A percentile compares a stretch with the other conserved stretches of the same genome.
Conservation (phyloP, 2,113 vertebrate species). For the Cairina moschata region DNA sequence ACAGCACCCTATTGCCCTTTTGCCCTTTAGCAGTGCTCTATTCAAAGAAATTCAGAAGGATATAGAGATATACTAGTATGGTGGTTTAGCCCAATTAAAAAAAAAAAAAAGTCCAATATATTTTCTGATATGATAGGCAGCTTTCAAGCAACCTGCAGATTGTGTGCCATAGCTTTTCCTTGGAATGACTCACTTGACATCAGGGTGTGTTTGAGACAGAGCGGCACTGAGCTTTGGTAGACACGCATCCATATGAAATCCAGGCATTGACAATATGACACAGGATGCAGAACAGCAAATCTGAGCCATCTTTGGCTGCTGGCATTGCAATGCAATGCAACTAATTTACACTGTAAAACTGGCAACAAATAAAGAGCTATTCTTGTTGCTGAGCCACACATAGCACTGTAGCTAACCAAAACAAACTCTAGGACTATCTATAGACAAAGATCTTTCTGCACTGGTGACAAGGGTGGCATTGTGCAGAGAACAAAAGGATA, state of each 20-base stretch:
- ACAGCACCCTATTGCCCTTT: constrained; percentile 1
- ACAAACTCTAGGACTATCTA: not conserved
- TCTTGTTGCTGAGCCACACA: not conserved
- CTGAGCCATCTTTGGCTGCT: not conserved
- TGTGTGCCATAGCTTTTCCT: not conserved
- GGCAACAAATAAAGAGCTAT: not conserved
- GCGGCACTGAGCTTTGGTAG: not conserved
- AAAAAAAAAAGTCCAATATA: not conserved
- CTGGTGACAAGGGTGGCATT: not conserved
- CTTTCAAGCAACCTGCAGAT: not conserved
- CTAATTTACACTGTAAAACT: not conserved
- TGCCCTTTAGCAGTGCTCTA: not conserved
- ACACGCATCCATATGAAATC: not conserved
- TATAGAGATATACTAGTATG: not conserved
- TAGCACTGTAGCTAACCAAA: not conserved
- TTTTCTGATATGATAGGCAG: not conserved
- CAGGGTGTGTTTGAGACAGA: not conserved
- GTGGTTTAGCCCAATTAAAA: too few relatives aligned
- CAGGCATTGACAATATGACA: not conserved
- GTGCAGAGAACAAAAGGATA: not conserved
- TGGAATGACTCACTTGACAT: not conserved
- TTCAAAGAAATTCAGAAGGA: not conserved
- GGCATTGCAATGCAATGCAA: not conserved
- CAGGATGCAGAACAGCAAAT: not conserved
- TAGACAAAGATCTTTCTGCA: not conserved